Conservation (phyloP, 2,113 vertebrate genomes). For the Thermophis baileyi region DNA sequence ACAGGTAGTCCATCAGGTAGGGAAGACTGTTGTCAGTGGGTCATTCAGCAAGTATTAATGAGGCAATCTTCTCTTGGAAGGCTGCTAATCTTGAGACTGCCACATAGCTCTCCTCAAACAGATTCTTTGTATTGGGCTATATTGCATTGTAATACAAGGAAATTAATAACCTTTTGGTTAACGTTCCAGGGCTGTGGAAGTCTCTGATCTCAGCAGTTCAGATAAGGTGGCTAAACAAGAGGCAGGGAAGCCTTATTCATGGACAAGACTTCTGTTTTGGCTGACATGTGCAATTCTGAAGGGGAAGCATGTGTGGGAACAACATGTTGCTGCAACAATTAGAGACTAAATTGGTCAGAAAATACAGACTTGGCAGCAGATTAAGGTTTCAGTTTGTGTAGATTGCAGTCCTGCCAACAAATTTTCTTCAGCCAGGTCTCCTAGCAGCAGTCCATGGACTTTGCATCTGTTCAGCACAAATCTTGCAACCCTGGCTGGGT, state of each 20-base stretch:
- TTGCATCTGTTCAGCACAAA: not conserved
- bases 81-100: not conserved
- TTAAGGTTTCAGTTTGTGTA: not conserved
- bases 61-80: not conserved
- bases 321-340: not conserved
- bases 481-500: not conserved
- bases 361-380: not conserved
- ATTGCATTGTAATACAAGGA: not conserved
- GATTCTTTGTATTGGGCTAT: not conserved
- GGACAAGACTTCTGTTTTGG: not conserved
- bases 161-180: not conserved
- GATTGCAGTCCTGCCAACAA: not conserved
- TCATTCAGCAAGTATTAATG: not conserved
- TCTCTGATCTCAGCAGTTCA: not conserved
- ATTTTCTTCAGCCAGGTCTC: not conserved
- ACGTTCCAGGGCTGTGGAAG: not conserved
- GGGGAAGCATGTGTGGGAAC: not conserved
- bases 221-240: not conserved
- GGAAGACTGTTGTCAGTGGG: not conserved
- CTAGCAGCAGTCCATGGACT: not conserved
- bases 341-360: not conserved
- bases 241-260: not conserved
- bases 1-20: not conserved
- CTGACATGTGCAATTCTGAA: not conserved
- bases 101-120: not conserved